Percentiles rank a stretch among this genome's conserved stretches.
Conservation (phyloP, 2,113 vertebrate species). For the Cromileptes altivelis region DNA sequence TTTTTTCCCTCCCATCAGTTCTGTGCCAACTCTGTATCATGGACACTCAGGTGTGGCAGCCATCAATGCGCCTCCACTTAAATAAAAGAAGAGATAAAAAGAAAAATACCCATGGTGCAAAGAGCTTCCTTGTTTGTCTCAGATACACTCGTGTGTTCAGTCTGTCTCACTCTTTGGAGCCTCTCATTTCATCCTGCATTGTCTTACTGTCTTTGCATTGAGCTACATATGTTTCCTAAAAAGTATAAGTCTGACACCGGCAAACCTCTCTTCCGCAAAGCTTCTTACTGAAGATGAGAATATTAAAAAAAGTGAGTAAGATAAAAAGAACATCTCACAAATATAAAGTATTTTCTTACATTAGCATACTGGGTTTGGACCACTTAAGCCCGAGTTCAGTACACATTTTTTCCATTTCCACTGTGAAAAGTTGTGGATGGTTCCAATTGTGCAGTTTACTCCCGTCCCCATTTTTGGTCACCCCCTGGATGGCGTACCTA, state of each 20-base stretch:
- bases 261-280: neutral
- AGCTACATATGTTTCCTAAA: neutral
- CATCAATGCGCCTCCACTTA: conserved; percentile 87
- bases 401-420: too few relatives aligned
- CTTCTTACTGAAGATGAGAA: neutral
- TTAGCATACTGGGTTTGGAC: too few relatives aligned
- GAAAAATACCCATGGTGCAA: conserved; percentile 47
- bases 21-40: conserved; percentile 91
- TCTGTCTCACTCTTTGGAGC: conserved; percentile 7
- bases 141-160: conserved; percentile 31
- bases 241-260: neutral
- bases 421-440: too few relatives aligned
- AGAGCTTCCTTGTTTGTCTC: conserved; percentile 27
- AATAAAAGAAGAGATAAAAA: conserved; percentile 66
- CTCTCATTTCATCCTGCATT: neutral
- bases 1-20: conserved; percentile 87
- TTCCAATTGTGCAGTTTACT: too few relatives aligned
- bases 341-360: too few relatives aligned
- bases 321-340: too few relatives aligned
- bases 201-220: neutral
- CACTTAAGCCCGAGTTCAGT: too few relatives aligned
- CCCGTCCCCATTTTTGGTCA: too few relatives aligned
- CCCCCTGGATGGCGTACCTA: too few relatives aligned
- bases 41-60: conserved; percentile 88
- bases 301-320: too few relatives aligned